Base-by-base conservation (phyloP, 2,888 invertebrate genomes). In the Epinotia bilunana region DNA sequence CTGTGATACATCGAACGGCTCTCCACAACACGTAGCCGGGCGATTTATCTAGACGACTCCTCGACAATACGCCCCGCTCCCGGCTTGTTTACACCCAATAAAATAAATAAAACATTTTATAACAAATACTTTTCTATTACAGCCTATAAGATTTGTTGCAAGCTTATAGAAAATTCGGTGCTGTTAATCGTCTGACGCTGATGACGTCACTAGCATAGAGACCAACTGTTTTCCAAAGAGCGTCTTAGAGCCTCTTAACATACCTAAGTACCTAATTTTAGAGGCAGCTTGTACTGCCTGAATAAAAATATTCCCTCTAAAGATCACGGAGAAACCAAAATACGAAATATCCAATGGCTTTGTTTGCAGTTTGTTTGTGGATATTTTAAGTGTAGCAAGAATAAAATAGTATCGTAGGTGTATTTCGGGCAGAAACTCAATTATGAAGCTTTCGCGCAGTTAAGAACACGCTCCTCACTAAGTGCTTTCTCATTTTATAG, bases 41-140 rank as follows among this genome's bases (percentile, higher is more conserved):
- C 87, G 83, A 89, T 89, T 88, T 89, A 88, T 89, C 86, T 86
- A 80, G 81, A 79, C 81, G 83, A 84, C 85, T 85, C 84, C 82
- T 85, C 83, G 84, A 84, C 83, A 84, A 85, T 70, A 68, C 74
- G 74, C 62, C 61, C 62, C 63, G 49, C 73, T 64, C 75, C 77
- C 79, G 76, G 78, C 84, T 84, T 85, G 85, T 86, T 83, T 83
- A 85, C 87, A 86, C 81, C 82, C 80, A 84, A 84, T 86, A 83
- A 85, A 86, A 86, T 85, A 86, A 84, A 85, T 83, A 77, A 76
- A 75, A 76, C 73, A 68, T 55, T 57, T 73, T 73, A 57, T 57
- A 69, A 73, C 43, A 43, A 55, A 63, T 43, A 57, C 63, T 64
- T 43, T 39, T 43, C 20, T 18, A n/a, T 39, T 43, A 12, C 39